A percentile compares a stretch with the other conserved stretches of the same genome.
phyloP scores from a whole-genome alignment of 2,888 invertebrate genomes.

The Hanleya hanleyi region DNA sequence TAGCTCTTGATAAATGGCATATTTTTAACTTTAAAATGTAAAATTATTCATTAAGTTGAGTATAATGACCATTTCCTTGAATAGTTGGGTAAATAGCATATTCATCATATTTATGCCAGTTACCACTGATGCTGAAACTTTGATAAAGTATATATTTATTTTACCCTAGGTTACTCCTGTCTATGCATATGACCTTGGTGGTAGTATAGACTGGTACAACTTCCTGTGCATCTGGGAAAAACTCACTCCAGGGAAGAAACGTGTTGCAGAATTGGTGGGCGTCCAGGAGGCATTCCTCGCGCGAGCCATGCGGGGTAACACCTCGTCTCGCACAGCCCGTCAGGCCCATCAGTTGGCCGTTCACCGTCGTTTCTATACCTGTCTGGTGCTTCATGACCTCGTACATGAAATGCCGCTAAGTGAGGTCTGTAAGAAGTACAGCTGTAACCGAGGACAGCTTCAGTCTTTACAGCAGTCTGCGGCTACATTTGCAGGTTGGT shows the following conservation, averaged over 20 bases:
- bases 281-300: slow-evolving; percentile 87
- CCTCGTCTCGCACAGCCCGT: slow-evolving; percentile 50
- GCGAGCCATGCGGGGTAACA: slow-evolving; percentile 74
- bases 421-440: slow-evolving; percentile 87
- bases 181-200: slow-evolving; percentile 86
- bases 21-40: too few relatives aligned
- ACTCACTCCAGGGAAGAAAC: slow-evolving; percentile 84
- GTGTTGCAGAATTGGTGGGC: slow-evolving; percentile 91
- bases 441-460: slow-evolving; percentile 89
- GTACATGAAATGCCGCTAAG: slow-evolving; percentile 88
- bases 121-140: too few relatives aligned
- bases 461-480: slow-evolving; percentile 96
- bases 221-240: slow-evolving; percentile 87
- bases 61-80: not conserved
- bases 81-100: not conserved
- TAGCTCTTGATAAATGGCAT: too few relatives aligned
- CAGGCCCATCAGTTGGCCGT: slow-evolving; percentile 54
- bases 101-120: too few relatives aligned
- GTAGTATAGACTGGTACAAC: slow-evolving; percentile 79
- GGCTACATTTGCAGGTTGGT: slow-evolving; percentile 91
- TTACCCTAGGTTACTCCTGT: slow-evolving; percentile 84
- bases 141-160: not conserved
- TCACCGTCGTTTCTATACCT: slow-evolving; percentile 77
- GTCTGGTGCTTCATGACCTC: slow-evolving; percentile 92
- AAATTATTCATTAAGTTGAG: too few relatives aligned